Percentiles rank a stretch among this genome's conserved stretches.
These are phyloP conservation scores for Oreochromis tanganicae DNA, from an alignment of 2,113 vertebrate genomes.

Conservation along the genomic window DNA sequence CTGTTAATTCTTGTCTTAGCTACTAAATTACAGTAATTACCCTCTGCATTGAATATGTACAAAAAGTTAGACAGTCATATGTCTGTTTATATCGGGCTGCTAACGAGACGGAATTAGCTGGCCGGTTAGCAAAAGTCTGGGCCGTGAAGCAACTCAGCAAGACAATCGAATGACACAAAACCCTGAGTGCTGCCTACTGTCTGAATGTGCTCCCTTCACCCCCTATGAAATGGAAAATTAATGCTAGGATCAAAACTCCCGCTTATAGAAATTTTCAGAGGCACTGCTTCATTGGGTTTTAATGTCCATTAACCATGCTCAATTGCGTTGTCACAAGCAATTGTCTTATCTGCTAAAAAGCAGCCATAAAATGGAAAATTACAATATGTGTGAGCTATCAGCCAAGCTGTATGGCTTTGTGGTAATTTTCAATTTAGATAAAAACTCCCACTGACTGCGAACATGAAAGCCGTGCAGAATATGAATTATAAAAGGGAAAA, in stretches of 20 bases:
- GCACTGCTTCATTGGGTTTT: conserved; percentile 60
- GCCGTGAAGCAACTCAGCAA: not conserved
- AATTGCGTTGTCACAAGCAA: conserved; percentile 74
- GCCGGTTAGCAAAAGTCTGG: not conserved
- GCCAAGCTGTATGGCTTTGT: conserved; percentile 46
- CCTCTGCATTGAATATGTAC: conserved; percentile 25
- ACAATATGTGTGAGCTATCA: conserved; percentile 59
- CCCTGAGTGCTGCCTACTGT: conserved; percentile 14
- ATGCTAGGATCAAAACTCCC: conserved; percentile 42
- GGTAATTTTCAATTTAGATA: conserved; percentile 72
- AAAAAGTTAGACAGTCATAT: conserved; percentile 41
- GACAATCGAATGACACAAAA: conserved; percentile 36
- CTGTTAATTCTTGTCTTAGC: conserved; percentile 42
- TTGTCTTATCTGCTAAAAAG: conserved; percentile 73
- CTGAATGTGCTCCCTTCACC: conserved; percentile 37
- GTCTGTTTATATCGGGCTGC: conserved; percentile 17
- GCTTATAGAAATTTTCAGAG: conserved; percentile 55
- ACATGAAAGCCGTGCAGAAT: conserved; percentile 34
- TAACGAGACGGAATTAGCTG: conserved; percentile 4
- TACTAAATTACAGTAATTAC: conserved; percentile 51
- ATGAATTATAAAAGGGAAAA: conserved; percentile 12
- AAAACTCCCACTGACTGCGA: conserved; percentile 28
- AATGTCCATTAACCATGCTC: conserved; percentile 70
- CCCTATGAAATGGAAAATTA: conserved; percentile 59
- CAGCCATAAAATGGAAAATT: conserved; percentile 66